phyloP scores from a whole-genome alignment of 1,140 invertebrate genomes.

The Onthophagus taurus region DNA sequence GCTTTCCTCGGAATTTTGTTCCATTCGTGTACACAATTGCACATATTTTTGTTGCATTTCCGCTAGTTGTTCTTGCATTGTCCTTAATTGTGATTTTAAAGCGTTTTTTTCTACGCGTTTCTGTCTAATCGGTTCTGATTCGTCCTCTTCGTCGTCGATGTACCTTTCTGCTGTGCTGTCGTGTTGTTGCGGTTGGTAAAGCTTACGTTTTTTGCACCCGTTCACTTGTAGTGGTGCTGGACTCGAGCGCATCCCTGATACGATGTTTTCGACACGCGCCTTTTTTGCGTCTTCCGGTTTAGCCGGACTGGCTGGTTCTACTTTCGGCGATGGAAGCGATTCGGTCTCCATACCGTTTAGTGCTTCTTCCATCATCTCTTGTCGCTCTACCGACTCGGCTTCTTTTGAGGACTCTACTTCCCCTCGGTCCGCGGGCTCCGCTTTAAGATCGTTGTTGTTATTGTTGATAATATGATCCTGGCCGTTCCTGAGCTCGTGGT shows the following conservation, averaged over 20 bases:
- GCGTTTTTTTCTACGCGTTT: slow-evolving; percentile 77
- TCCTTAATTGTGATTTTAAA: slow-evolving; percentile 72
- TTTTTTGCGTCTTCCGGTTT: slow-evolving; percentile 68
- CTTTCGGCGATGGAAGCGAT: slow-evolving; percentile 58
- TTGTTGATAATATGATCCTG: slow-evolving; percentile 43
- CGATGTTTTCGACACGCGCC: slow-evolving; percentile 88
- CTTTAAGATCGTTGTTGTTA: slow-evolving; percentile 40
- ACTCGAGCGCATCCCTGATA: slow-evolving; percentile 81
- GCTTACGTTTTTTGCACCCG: slow-evolving; percentile 90
- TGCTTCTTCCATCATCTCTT: slow-evolving; percentile 46
- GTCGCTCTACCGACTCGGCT: slow-evolving; percentile 42
- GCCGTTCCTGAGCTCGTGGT: slow-evolving; percentile 47
- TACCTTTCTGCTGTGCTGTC: slow-evolving; percentile 65
- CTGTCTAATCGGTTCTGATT: slow-evolving; percentile 65
- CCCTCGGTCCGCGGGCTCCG: slow-evolving; percentile 48
- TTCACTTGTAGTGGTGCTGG: slow-evolving; percentile 66
- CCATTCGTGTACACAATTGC: slow-evolving; percentile 75
- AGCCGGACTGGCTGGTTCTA: slow-evolving; percentile 53
- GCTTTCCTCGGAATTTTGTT: slow-evolving; percentile 58
- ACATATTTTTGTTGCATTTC: slow-evolving; percentile 87
- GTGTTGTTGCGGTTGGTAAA: slow-evolving; percentile 94
- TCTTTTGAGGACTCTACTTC: slow-evolving; percentile 51
- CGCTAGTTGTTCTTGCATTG: slow-evolving; percentile 80
- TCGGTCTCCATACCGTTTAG: slow-evolving; percentile 56
- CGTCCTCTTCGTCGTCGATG: slow-evolving; percentile 65